These are phyloP conservation scores for Lydus trimaculatus DNA, from an alignment of 2,888 invertebrate species.

Conservation along the genomic window DNA sequence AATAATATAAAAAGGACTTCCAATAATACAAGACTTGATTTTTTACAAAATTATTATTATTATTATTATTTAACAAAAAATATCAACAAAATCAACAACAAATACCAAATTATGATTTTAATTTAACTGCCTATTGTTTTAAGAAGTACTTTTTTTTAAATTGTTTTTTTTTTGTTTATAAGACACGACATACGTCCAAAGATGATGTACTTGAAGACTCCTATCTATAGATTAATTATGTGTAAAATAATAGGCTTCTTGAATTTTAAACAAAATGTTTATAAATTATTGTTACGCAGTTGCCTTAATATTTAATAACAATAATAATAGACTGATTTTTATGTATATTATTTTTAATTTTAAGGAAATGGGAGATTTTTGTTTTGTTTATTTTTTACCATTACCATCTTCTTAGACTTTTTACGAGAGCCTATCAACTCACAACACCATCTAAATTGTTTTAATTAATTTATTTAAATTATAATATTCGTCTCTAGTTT, in stretches of 20 bases:
- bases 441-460: background rate
- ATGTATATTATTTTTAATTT: constrained; percentile 36
- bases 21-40: constrained; percentile 30
- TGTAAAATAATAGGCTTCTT: constrained; percentile 37
- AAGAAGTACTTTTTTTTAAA: constrained; percentile 15
- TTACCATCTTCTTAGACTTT: too few relatives aligned
- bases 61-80: too few relatives aligned
- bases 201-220: constrained; percentile 31
- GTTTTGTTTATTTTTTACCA: background rate
- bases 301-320: constrained; percentile 46
- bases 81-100: constrained; percentile 9
- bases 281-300: constrained; percentile 47
- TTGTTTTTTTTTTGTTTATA: constrained; percentile 20
- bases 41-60: constrained; percentile 27
- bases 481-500: too few relatives aligned
- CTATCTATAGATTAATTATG: constrained; percentile 22
- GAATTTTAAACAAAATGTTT: constrained; percentile 21
- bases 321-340: constrained; percentile 54
- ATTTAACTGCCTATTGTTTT: constrained; percentile 29
- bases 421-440: background rate
- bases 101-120: background rate
- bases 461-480: constrained; percentile 7
- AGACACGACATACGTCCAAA: constrained; percentile 30
- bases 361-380: background rate
- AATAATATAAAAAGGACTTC: background rate